phyloP scores from a whole-genome alignment of 2,113 vertebrate genomes.

The Hippocampus zosterae region DNA sequence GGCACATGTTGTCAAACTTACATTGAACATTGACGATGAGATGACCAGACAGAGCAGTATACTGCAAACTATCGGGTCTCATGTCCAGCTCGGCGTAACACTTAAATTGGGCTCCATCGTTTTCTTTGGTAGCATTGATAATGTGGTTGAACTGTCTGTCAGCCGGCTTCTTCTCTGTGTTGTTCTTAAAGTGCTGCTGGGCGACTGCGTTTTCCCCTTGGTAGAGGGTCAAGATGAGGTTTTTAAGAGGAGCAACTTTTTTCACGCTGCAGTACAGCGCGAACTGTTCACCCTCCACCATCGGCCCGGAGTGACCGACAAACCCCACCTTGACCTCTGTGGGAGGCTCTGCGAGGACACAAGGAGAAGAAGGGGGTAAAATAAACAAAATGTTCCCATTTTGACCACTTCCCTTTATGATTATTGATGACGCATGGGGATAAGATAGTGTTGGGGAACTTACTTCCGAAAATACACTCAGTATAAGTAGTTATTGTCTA shows the following conservation, averaged over 20 bases:
- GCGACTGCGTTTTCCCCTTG: neutral
- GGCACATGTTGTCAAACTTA: conserved; percentile 27
- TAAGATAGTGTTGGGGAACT: neutral
- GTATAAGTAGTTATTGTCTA: no score
- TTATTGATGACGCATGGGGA: neutral
- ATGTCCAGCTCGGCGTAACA: conserved; percentile 44
- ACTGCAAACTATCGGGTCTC: conserved; percentile 23
- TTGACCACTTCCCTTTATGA: neutral
- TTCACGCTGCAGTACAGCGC: conserved; percentile 54
- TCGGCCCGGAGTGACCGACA: conserved; percentile 8
- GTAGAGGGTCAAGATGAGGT: conserved; percentile 43
- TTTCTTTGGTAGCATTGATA: neutral
- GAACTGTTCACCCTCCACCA: conserved; percentile 15
- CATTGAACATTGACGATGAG: conserved; percentile 27
- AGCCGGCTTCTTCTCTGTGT: fast-evolving
- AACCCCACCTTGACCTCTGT: conserved; percentile 30
- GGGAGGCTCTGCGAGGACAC: conserved; percentile 46
- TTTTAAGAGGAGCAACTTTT: conserved; percentile 16
- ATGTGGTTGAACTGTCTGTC: neutral
- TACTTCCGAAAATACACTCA: neutral
- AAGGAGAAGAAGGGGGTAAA: neutral
- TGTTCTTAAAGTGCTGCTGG: fast-evolving
- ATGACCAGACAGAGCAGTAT: neutral
- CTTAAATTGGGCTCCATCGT: conserved; percentile 32
- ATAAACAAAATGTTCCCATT: neutral